These are phyloP conservation scores for Caenorhabditis inopinata DNA, from an alignment of 1,140 invertebrate genomes.

Conservation along the genomic window DNA sequence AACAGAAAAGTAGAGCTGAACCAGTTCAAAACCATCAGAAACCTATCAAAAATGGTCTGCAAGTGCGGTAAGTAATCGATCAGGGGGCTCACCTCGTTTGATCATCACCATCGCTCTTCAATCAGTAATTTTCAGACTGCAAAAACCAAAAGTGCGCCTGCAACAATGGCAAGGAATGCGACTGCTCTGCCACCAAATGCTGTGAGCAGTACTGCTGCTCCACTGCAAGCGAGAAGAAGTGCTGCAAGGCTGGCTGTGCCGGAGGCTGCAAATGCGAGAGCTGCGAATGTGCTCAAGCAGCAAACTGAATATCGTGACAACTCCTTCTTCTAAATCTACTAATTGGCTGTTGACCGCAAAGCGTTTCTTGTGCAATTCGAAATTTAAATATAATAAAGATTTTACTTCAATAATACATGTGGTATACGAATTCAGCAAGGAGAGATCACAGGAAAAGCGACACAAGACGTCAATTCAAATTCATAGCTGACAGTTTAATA, in stretches of 20 bases:
- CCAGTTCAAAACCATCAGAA: not conserved
- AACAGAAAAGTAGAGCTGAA: not conserved
- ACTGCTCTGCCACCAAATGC: not conserved
- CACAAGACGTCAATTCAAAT: no score
- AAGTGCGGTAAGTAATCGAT: not conserved
- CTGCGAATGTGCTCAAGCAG: not conserved
- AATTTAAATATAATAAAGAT: no score
- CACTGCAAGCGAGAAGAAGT: not conserved
- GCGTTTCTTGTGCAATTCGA: no score
- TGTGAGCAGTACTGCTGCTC: constrained; percentile 9
- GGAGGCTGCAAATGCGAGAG: not conserved
- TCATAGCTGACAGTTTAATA: no score
- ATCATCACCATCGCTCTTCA: no score
- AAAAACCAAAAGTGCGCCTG: constrained; percentile 3
- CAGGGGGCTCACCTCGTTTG: no score
- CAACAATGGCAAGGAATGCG: not conserved
- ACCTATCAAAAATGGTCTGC: not conserved
- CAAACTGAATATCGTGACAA: no score
- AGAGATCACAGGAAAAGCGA: no score
- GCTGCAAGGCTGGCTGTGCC: not conserved
- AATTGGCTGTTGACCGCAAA: no score
- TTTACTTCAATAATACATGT: no score
- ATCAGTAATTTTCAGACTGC: constrained; percentile 1
- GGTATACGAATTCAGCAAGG: no score
- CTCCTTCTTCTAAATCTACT: no score